phyloP scores from a whole-genome alignment of 2,888 invertebrate species.

The Harpalus rubripes region DNA sequence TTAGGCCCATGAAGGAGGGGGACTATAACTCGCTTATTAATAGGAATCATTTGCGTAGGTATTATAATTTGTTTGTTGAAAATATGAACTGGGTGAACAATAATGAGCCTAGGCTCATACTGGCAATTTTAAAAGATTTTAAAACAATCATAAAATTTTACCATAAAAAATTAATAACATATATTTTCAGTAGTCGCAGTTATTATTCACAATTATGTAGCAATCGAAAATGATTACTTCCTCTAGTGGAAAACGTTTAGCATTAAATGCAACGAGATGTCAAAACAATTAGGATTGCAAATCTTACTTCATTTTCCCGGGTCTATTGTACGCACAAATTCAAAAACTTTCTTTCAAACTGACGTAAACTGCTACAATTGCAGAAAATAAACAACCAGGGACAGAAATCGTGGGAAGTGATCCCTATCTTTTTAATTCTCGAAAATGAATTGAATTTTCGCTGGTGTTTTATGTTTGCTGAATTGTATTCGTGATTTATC shows the following conservation, averaged over 20 bases:
- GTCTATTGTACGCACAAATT: slow-evolving; percentile 43
- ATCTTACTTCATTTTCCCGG: slow-evolving; percentile 54
- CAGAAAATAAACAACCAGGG: slow-evolving; percentile 29
- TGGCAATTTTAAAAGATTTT: too few species aligned
- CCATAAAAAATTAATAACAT: slow-evolving; percentile 6
- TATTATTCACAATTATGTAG: slow-evolving; percentile 32
- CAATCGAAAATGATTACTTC: slow-evolving; percentile 40
- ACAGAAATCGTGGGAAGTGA: slow-evolving; percentile 36
- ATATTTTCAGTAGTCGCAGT: background rate
- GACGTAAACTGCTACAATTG: slow-evolving; percentile 57
- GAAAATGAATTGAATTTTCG: slow-evolving; percentile 4
- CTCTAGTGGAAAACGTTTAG: slow-evolving; percentile 26
- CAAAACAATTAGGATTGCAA: slow-evolving; percentile 60
- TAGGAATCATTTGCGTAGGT: too few species aligned
- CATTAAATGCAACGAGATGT: slow-evolving; percentile 42
- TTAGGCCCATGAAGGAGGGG: too few species aligned
- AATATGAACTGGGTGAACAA: too few species aligned
- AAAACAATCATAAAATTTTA: background rate
- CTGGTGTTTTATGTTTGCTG: background rate
- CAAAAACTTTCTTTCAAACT: slow-evolving; percentile 56
- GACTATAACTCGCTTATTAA: too few species aligned
- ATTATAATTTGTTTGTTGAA: too few species aligned
- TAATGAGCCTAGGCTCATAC: too few species aligned
- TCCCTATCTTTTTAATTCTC: slow-evolving; percentile 17
- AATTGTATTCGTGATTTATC: background rate